phyloP scores from a whole-genome alignment of 2,888 invertebrate species.

The Sinohyriopsis cumingii region DNA sequence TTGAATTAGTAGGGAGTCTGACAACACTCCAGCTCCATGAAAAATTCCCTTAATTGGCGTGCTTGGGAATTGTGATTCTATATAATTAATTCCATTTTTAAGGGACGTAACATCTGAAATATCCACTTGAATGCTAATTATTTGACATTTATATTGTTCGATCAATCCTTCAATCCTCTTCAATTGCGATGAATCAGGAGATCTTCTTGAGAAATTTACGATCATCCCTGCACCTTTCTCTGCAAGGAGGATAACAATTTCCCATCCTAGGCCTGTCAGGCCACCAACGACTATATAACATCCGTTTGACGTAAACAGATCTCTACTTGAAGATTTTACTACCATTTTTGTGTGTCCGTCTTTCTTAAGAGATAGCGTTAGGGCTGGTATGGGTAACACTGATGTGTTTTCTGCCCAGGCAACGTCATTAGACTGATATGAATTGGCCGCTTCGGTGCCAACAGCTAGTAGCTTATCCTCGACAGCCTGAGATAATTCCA shows the following conservation, averaged over 20 bases:
- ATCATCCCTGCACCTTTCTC: slow-evolving; percentile 42
- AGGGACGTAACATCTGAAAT: slow-evolving; percentile 36
- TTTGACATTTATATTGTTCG: slow-evolving; percentile 18
- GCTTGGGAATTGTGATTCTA: slow-evolving; percentile 12
- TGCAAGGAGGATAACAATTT: slow-evolving; percentile 40
- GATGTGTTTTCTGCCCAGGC: no score
- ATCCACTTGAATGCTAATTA: slow-evolving; percentile 37
- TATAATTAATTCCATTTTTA: slow-evolving; percentile 16
- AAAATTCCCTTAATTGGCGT: slow-evolving; percentile 40
- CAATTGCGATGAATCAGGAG: slow-evolving; percentile 15
- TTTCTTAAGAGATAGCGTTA: no score
- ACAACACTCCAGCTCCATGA: slow-evolving; percentile 42
- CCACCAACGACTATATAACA: slow-evolving; percentile 55
- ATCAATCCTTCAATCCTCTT: slow-evolving; percentile 25
- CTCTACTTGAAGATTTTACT: slow-evolving; percentile 1
- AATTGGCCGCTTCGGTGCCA: no score
- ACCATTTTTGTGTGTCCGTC: neutral
- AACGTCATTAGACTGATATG: no score
- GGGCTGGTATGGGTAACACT: no score
- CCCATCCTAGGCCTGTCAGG: slow-evolving; percentile 57
- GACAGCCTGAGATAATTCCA: no score
- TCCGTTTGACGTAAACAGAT: slow-evolving; percentile 32
- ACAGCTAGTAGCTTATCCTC: no score
- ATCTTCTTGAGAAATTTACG: slow-evolving; percentile 44
- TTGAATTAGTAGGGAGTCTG: slow-evolving; percentile 21